phyloP scores from a whole-genome alignment of 2,888 invertebrate genomes.

The Agriopis marginaria region DNA sequence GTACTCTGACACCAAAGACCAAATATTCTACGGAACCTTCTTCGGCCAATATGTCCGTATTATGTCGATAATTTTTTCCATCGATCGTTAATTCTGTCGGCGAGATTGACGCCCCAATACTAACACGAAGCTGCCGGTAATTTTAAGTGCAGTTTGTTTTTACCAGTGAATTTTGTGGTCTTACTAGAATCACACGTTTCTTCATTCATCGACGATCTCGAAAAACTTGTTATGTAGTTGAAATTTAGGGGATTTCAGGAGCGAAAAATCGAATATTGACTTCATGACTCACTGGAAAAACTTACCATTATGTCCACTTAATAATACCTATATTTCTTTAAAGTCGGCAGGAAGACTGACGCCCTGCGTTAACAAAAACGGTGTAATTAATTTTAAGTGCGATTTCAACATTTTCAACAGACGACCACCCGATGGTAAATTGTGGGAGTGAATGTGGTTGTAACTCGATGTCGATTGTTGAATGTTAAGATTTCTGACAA shows the following conservation, averaged over 20 bases:
- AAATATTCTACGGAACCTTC: constrained; percentile 2
- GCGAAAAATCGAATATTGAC: too few relatives aligned
- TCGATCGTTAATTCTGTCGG: constrained; percentile 60
- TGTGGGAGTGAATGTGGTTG: constrained; percentile 19
- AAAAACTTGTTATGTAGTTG: too few relatives aligned
- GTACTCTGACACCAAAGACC: not conserved
- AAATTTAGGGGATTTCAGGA: too few relatives aligned
- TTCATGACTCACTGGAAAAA: too few relatives aligned
- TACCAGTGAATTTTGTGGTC: not conserved
- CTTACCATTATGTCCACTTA: not conserved
- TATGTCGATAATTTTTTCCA: constrained; percentile 23
- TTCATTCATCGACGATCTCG: too few relatives aligned
- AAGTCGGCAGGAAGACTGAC: not conserved
- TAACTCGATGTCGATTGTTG: not conserved
- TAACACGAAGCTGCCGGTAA: constrained; percentile 49
- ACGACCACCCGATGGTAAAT: constrained; percentile 33
- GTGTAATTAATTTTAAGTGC: constrained; percentile 5
- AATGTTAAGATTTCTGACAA: constrained; percentile 6
- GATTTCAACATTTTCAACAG: constrained; percentile 11
- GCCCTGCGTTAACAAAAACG: not conserved
- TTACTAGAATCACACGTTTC: not conserved
- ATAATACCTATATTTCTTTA: not conserved
- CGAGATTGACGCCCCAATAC: constrained; percentile 59
- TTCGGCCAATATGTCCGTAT: not conserved
- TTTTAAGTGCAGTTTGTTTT: constrained; percentile 35